A percentile compares a stretch with the other conserved stretches of the same genome.
These are phyloP conservation scores for Tragopan temminckii DNA, from an alignment of 2,797 vertebrate species.

Conservation along the genomic window DNA sequence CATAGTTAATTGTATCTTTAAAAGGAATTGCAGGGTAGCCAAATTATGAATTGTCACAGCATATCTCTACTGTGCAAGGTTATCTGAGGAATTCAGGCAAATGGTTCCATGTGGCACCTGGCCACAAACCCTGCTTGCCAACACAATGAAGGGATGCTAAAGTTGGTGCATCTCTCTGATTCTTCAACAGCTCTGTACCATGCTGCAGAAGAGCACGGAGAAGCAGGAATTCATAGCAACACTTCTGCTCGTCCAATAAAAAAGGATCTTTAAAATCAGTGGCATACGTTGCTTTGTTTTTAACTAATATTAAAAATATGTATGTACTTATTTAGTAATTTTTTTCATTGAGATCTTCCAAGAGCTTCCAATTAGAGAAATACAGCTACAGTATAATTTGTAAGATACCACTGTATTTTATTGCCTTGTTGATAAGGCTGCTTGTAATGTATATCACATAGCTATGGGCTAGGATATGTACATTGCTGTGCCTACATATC, in stretches of 20 bases:
- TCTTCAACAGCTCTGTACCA: not conserved
- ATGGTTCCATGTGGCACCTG: not conserved
- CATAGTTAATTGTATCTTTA: not conserved
- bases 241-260: not conserved
- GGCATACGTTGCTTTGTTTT: not conserved
- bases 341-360: not conserved
- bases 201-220: fast-evolving
- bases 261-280: not conserved
- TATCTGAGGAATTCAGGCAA: not conserved
- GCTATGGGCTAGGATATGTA: not conserved
- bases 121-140: not conserved
- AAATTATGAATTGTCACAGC: not conserved
- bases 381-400: not conserved
- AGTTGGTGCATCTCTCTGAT: not conserved
- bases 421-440: not conserved
- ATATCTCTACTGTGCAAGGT: not conserved
- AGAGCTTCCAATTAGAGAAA: not conserved
- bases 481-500: not conserved
- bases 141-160: not conserved
- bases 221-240: not conserved
- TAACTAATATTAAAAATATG: not conserved
- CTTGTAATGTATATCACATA: not conserved
- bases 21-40: not conserved
- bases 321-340: not conserved
- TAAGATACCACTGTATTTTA: not conserved